phyloP scores from a whole-genome alignment of 2,888 invertebrate species.

The Orthosia gothica region DNA sequence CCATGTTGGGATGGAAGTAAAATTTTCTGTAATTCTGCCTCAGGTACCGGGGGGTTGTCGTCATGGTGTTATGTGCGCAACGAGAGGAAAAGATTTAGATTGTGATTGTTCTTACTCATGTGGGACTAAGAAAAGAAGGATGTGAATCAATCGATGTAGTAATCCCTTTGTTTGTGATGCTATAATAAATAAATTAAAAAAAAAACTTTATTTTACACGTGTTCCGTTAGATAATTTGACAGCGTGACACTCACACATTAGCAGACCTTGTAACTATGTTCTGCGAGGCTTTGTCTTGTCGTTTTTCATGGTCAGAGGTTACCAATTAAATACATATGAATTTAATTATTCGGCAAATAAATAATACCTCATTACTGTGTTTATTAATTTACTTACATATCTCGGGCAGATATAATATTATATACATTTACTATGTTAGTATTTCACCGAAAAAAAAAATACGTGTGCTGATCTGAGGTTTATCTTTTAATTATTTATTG shows the following conservation, averaged over 20 bases:
- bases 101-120: conserved; percentile 45
- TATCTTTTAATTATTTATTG: neutral
- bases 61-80: conserved; percentile 22
- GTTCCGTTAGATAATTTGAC: too few species aligned
- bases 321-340: conserved; percentile 27
- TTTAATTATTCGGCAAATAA: conserved; percentile 19
- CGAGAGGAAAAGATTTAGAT: conserved; percentile 41
- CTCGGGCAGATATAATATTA: neutral
- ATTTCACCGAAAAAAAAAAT: too few species aligned
- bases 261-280: neutral
- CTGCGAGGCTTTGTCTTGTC: neutral
- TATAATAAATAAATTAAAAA: neutral
- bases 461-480: neutral
- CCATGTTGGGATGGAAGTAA: conserved; percentile 65
- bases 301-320: conserved; percentile 5
- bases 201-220: neutral
- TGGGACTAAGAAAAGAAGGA: neutral
- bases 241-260: neutral
- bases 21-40: conserved; percentile 61
- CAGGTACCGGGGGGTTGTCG: conserved; percentile 69
- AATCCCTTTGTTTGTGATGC: too few species aligned
- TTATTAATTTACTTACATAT: conserved; percentile 30
- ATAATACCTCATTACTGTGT: conserved; percentile 12
- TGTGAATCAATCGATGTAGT: neutral
- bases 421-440: too few species aligned